Evolutionary conservation across 1,140 invertebrate species (phyloP).

Genomic region (Periplaneta americana): DNA sequence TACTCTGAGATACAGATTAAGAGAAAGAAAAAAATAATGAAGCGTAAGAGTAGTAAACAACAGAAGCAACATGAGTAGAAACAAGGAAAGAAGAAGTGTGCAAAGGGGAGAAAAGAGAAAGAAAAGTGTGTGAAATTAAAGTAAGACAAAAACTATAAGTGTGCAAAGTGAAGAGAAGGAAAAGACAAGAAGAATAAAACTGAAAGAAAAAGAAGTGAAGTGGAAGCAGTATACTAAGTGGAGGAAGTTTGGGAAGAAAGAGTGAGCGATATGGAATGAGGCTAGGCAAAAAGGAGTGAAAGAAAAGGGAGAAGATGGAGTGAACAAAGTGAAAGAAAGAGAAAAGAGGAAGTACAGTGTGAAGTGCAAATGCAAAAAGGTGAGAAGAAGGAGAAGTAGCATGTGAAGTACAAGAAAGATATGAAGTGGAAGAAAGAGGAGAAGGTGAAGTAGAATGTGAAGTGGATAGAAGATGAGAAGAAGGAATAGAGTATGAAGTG

Average conservation of each 20-base stretch:
- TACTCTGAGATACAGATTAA: no score
- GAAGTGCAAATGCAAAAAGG: background rate
- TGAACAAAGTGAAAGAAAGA: no score
- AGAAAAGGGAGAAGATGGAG: background rate
- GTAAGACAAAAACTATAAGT: background rate
- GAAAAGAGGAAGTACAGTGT: background rate
- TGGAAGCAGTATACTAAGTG: background rate
- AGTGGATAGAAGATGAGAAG: background rate
- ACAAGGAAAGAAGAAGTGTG: background rate
- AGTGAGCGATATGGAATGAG: background rate
- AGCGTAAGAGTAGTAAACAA: no score
- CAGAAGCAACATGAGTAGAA: background rate
- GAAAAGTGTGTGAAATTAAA: background rate
- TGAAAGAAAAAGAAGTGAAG: background rate
- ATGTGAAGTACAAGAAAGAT: background rate
- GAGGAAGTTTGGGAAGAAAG: background rate
- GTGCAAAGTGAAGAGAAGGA: background rate
- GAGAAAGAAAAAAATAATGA: no score
- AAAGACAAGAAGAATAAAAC: background rate
- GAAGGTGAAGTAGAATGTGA: background rate
- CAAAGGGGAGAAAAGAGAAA: background rate
- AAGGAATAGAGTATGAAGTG: background rate
- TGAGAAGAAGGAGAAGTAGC: background rate
- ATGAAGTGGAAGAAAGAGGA: background rate
- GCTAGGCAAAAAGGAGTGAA: background rate